Percentiles rank a stretch among this genome's conserved stretches.
Evolutionary conservation across 2,888 invertebrate species (phyloP).

Genomic region (Acanthosepion pharaonis): DNA sequence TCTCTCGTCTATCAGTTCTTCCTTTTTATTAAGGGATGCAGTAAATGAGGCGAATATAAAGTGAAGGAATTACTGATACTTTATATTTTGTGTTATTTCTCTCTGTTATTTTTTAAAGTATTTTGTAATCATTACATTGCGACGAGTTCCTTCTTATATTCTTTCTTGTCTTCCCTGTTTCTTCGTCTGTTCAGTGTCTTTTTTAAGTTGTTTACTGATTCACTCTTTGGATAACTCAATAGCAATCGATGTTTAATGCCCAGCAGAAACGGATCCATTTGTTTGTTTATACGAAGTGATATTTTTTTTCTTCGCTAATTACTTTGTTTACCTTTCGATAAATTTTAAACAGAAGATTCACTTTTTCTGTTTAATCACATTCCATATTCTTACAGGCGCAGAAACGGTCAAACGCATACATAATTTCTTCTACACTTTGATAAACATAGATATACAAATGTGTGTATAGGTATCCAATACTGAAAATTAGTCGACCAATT

Average conservation of each 20-base stretch:
- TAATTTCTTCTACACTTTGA: too few relatives aligned
- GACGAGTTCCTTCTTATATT: too few relatives aligned
- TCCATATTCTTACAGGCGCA: background rate
- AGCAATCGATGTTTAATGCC: background rate
- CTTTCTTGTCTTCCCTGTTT: background rate
- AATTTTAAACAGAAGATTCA: background rate
- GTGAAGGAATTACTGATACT: too few relatives aligned
- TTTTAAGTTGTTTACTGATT: background rate
- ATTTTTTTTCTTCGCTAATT: background rate
- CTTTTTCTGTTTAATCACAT: background rate
- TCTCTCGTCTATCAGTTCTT: too few relatives aligned
- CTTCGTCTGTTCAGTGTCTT: background rate
- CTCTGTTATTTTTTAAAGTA: too few relatives aligned
- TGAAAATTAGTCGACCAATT: too few relatives aligned
- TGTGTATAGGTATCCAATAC: too few relatives aligned
- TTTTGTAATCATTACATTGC: too few relatives aligned
- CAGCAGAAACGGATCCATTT: background rate
- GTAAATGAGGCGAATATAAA: too few relatives aligned
- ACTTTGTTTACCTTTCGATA: background rate
- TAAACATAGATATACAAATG: too few relatives aligned
- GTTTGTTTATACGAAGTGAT: background rate
- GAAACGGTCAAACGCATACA: background rate
- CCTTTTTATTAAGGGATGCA: too few relatives aligned
- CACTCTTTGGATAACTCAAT: background rate
- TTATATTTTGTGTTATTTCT: too few relatives aligned